These are phyloP conservation scores for Leptinotarsa lineolata DNA, from an alignment of 1,140 invertebrate genomes.

Conservation along the genomic window DNA sequence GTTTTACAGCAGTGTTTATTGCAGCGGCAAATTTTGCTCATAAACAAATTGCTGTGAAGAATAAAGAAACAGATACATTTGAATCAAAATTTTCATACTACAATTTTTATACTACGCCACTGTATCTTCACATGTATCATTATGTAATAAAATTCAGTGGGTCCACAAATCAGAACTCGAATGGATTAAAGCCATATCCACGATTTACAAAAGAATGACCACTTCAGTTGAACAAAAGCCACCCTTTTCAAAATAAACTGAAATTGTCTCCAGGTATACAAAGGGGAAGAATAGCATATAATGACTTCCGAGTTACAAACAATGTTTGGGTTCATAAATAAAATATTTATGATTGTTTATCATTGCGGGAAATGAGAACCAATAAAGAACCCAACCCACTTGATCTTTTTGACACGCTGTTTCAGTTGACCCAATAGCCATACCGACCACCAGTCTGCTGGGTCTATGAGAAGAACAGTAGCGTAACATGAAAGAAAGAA, in stretches of 20 bases:
- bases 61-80: too few species aligned
- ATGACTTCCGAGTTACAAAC: constrained; percentile 5
- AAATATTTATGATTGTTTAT: constrained; percentile 9
- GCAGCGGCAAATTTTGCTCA: too few species aligned
- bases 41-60: too few species aligned
- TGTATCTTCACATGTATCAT: too few species aligned
- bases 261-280: constrained; percentile 2
- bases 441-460: not conserved
- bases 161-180: too few species aligned
- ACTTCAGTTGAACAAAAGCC: too few species aligned
- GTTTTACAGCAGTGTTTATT: too few species aligned
- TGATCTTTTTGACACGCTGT: constrained; percentile 6
- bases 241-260: not conserved
- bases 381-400: constrained; percentile 8
- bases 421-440: not conserved
- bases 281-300: not conserved
- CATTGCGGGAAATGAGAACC: constrained; percentile 5
- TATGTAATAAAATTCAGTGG: too few species aligned
- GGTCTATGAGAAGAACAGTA: not conserved
- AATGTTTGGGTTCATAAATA: constrained; percentile 3
- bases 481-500: not conserved
- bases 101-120: too few species aligned
- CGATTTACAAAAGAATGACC: too few species aligned
- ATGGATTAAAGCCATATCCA: too few species aligned
- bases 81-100: too few species aligned